phyloP scores from a whole-genome alignment of 1,140 invertebrate species.

The Cherax quadricarinatus region DNA sequence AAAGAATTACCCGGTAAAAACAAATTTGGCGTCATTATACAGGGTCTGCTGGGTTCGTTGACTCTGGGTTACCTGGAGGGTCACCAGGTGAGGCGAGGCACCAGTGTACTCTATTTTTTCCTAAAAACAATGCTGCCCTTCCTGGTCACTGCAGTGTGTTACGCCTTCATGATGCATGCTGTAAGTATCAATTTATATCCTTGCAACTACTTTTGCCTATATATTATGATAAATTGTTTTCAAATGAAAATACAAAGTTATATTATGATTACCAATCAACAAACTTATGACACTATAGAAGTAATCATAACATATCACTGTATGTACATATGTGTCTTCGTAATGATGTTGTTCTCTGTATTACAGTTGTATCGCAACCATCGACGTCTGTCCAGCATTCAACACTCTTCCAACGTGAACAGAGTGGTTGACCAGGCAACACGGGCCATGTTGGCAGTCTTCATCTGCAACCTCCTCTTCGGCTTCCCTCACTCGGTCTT shows the following conservation, averaged over 20 bases:
- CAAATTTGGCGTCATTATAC: not conserved
- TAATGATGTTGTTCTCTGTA: too few species aligned
- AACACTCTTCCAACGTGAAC: not conserved
- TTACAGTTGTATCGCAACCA: slow-evolving; percentile 23
- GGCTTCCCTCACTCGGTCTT: slow-evolving; percentile 30
- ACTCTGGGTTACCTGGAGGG: not conserved
- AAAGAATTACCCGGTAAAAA: too few species aligned
- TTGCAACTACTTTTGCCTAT: not conserved
- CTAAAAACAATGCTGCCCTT: slow-evolving; percentile 10
- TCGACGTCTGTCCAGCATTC: not conserved
- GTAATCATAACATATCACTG: too few species aligned
- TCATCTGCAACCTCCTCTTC: slow-evolving; percentile 33
- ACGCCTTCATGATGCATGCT: slow-evolving; percentile 12
- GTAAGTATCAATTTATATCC: not conserved
- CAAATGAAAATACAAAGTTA: not conserved
- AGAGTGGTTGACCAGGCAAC: slow-evolving; percentile 14
- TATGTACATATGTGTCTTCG: too few species aligned
- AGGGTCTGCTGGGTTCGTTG: not conserved
- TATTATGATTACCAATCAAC: too few species aligned
- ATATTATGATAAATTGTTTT: not conserved
- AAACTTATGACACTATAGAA: too few species aligned
- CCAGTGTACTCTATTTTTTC: not conserved
- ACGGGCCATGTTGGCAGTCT: slow-evolving; percentile 31
- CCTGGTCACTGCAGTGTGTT: not conserved
- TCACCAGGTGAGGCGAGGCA: not conserved